phyloP scores from a whole-genome alignment of 2,888 invertebrate genomes.

The Tachystola acroxantha region DNA sequence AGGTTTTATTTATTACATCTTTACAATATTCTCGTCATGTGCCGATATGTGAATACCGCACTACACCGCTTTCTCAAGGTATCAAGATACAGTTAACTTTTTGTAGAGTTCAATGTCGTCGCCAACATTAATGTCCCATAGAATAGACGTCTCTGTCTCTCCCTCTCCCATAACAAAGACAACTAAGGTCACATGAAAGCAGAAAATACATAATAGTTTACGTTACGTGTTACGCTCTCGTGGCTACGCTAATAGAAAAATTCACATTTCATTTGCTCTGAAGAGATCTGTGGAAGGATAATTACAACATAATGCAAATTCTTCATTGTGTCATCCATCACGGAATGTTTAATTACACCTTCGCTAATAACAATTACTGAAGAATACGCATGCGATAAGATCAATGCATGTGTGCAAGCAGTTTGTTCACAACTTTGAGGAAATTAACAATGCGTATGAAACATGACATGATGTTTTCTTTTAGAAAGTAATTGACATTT shows the following conservation, averaged over 20 bases:
- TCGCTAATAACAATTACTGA: conserved; percentile 17
- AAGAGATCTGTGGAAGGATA: conserved; percentile 40
- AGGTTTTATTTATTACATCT: conserved; percentile 36
- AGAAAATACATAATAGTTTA: conserved; percentile 15
- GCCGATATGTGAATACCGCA: conserved; percentile 31
- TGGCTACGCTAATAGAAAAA: conserved; percentile 48
- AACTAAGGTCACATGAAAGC: conserved; percentile 17
- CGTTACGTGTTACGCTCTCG: conserved; percentile 39
- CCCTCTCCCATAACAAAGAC: conserved; percentile 5
- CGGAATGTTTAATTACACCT: conserved; percentile 28
- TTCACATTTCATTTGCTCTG: conserved; percentile 53
- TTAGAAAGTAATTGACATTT: too few relatives aligned
- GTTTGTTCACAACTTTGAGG: not conserved
- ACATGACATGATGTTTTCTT: not conserved
- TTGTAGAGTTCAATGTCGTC: conserved; percentile 30
- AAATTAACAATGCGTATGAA: conserved; percentile 2
- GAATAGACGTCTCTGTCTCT: conserved; percentile 5
- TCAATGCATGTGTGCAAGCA: conserved; percentile 5
- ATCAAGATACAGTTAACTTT: conserved; percentile 41
- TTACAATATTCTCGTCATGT: conserved; percentile 36
- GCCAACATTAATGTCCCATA: conserved; percentile 12
- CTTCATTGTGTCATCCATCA: conserved; percentile 47
- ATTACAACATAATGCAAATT: conserved; percentile 44
- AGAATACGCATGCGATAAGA: conserved; percentile 12
- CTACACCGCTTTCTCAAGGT: conserved; percentile 36